phyloP scores from a whole-genome alignment of 2,113 vertebrate genomes.

The Pimephales promelas region DNA sequence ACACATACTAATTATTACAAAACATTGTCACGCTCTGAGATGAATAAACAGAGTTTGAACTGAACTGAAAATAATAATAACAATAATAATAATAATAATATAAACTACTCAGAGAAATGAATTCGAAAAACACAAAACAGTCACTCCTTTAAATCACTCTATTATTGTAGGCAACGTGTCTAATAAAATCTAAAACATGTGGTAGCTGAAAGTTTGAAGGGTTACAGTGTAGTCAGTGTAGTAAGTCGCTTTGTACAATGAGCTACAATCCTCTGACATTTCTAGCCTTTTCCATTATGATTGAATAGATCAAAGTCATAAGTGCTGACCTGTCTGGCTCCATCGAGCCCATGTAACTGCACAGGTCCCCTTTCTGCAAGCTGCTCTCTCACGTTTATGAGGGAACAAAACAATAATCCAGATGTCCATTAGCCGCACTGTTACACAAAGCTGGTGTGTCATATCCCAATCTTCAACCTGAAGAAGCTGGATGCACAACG shows the following conservation, averaged over 20 bases:
- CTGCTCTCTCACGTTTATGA: constrained; percentile 9
- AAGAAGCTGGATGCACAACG: not conserved
- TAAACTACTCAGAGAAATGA: too few relatives aligned
- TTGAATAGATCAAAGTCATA: constrained; percentile 26
- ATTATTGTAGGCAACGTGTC: too few relatives aligned
- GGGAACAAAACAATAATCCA: constrained; percentile 21
- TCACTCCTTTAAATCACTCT: too few relatives aligned
- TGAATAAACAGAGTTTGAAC: too few relatives aligned
- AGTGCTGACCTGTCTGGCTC: not conserved
- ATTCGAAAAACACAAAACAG: too few relatives aligned
- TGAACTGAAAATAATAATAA: not conserved
- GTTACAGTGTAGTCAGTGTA: not conserved
- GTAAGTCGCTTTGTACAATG: not conserved
- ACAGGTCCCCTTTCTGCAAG: constrained; percentile 19
- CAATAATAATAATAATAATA: not conserved
- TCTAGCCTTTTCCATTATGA: constrained; percentile 41
- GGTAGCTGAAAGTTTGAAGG: not conserved
- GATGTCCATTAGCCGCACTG: not conserved
- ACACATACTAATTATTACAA: too few relatives aligned
- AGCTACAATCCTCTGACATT: constrained; percentile 44
- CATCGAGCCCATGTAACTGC: not conserved
- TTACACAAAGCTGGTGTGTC: constrained; percentile 3
- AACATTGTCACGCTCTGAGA: too few relatives aligned
- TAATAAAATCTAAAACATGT: not conserved
- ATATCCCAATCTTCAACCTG: not conserved